Evolutionary conservation across 2,797 vertebrate species (phyloP), one percentile per base, ranked within the genome.

Genomic region (Adrianichthys oophorus): DNA sequence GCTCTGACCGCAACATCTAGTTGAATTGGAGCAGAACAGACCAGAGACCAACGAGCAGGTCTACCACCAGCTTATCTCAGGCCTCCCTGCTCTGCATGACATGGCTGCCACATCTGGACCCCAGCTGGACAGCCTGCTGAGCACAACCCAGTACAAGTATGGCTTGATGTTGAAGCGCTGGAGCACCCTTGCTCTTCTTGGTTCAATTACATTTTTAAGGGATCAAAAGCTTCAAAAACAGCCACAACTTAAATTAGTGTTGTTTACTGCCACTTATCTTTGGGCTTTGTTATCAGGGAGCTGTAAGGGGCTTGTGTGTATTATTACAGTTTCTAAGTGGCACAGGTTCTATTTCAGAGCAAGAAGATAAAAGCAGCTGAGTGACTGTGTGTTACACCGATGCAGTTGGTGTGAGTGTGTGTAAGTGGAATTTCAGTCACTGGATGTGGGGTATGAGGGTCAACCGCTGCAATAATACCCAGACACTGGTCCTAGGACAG

Each of bases 1-100:
- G 81, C 78, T 70, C 86, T 77, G 52, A 92, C 90, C 90, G 79
- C 92, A 91, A 91, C 90, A 91, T 91, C 85, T 80, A 86, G 84
- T 77, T 84, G 89, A 92, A 90, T 89, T 70, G 62, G 87, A 65
- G 83, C 74, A 47, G 72, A 85, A 85, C 87, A 85, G 83, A 85
- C 67, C 79, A 65, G 8, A 76, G 79, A 82, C 84, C 78, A 62
- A 70, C 62, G 58, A 78, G 72, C 73, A 41, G 65, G 67, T 72
- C 78, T 72, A 65, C 62, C 76, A 75, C 67, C 41, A 18, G 70
- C 68, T 86, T 90, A 90, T 90, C 89, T 81, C 78, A 74, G 64
- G 74, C 70, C 86, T 85, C 72, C 58, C 78, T 77, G 85, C 84
- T 82, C 83, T 65, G 42, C 78, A 83, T 84, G 85, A 89, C 78